These are phyloP conservation scores for Drosophila phalerata DNA, from an alignment of 2,888 invertebrate species.

Conservation along the genomic window DNA sequence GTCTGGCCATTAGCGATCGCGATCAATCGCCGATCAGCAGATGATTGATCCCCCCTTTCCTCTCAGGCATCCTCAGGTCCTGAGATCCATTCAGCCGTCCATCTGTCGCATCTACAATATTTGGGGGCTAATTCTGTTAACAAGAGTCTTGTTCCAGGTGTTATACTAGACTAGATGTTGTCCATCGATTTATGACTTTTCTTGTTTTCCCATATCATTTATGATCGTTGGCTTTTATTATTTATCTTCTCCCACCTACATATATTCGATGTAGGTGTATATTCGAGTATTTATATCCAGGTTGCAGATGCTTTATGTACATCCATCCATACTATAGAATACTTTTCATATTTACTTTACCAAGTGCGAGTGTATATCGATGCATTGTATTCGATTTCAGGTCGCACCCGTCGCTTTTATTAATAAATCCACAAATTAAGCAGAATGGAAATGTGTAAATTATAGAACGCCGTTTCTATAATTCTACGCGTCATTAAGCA, in stretches of 20 bases:
- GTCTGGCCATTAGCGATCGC: constrained; percentile 65
- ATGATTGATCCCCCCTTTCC: constrained; percentile 22
- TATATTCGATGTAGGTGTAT: not conserved
- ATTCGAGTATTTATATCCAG: not conserved
- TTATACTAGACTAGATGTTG: constrained; percentile 33
- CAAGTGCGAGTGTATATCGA: constrained; percentile 12
- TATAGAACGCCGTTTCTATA: constrained; percentile 70
- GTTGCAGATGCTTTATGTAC: not conserved
- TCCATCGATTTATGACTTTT: constrained; percentile 44
- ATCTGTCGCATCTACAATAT: constrained; percentile 1
- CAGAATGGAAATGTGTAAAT: constrained; percentile 73
- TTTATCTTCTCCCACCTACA: constrained; percentile 26
- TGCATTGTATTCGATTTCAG: constrained; percentile 59
- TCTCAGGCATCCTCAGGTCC: constrained; percentile 11
- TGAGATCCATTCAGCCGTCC: constrained; percentile 1
- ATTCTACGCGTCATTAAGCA: constrained; percentile 79
- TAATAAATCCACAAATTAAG: constrained; percentile 71
- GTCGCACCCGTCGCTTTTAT: constrained; percentile 53
- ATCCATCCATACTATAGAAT: not conserved
- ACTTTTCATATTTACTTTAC: too few species aligned
- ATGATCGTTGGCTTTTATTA: constrained; percentile 56
- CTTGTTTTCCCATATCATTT: constrained; percentile 48
- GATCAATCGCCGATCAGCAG: constrained; percentile 48
- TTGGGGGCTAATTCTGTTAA: constrained; percentile 10
- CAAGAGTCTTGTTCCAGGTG: constrained; percentile 47